phyloP scores from a whole-genome alignment of 2,888 invertebrate genomes.

The Junonia oenone region DNA sequence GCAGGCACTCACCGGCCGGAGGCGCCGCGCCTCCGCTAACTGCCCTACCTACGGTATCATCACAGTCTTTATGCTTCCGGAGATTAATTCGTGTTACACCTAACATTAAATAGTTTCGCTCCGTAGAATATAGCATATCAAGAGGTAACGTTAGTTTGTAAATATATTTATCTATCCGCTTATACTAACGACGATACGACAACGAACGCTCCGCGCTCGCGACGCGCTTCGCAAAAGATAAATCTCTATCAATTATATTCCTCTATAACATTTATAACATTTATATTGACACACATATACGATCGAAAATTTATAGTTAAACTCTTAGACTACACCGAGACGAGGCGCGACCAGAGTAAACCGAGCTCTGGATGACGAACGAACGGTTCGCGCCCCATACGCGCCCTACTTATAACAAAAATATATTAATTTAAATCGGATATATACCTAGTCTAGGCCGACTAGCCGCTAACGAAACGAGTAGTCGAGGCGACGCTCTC shows the following conservation, averaged over 20 bases:
- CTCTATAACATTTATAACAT: conserved; percentile 38
- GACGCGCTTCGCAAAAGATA: conserved; percentile 2
- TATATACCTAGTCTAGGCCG: conserved; percentile 28
- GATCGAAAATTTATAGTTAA: conserved; percentile 21
- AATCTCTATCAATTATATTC: conserved; percentile 16
- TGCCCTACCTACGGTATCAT: conserved; percentile 23
- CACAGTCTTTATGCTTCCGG: conserved; percentile 36
- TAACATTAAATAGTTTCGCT: conserved; percentile 16
- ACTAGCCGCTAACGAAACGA: conserved; percentile 18
- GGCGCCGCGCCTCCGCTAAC: not conserved
- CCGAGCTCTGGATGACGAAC: conserved; percentile 17
- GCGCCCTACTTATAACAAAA: conserved; percentile 33
- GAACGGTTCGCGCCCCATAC: not conserved
- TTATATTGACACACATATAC: conserved; percentile 36
- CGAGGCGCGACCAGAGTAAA: conserved; percentile 11
- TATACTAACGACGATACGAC: conserved; percentile 3
- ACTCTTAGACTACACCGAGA: conserved; percentile 19
- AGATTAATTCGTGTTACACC: conserved; percentile 29
- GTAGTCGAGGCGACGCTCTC: conserved; percentile 17
- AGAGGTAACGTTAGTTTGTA: conserved; percentile 38
- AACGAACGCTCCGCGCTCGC: conserved; percentile 1
- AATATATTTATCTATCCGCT: conserved; percentile 32
- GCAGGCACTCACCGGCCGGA: conserved; percentile 7
- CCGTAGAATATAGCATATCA: conserved; percentile 26
- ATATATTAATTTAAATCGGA: conserved; percentile 33